Percentiles rank a stretch among this genome's conserved stretches.
Evolutionary conservation across 23 tunicate genomes (phyloP).

Genomic region (Halocynthia roretzi): DNA sequence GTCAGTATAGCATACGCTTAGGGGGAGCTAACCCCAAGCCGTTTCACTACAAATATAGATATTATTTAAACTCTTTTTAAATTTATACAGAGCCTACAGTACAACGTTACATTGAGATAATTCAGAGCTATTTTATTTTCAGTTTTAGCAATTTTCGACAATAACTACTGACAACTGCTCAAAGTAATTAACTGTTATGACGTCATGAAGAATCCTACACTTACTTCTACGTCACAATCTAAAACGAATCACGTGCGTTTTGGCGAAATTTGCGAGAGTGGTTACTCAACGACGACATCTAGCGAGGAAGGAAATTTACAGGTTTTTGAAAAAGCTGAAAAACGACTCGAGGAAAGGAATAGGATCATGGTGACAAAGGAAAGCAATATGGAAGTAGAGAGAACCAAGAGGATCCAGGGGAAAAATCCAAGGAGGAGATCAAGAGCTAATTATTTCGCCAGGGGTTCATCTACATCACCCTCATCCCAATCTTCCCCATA

Average conservation of each 20-base stretch:
- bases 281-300: slow-evolving; percentile 86
- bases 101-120: too few species aligned
- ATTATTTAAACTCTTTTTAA: too few species aligned
- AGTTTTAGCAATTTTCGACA: too few species aligned
- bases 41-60: too few species aligned
- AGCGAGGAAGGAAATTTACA: slow-evolving; percentile 60
- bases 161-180: too few species aligned
- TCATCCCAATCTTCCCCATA: slow-evolving; percentile 2
- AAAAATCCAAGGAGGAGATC: slow-evolving; percentile 1
- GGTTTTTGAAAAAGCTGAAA: slow-evolving; percentile 19
- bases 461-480: not conserved
- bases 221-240: not conserved
- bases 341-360: slow-evolving; percentile 5
- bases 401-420: not conserved
- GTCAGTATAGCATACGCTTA: too few species aligned
- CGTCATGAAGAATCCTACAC: slow-evolving; percentile 21
- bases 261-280: slow-evolving; percentile 72
- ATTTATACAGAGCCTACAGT: too few species aligned
- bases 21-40: too few species aligned
- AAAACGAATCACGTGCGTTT: slow-evolving; percentile 27
- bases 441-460: not conserved
- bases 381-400: not conserved
- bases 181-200: not conserved
- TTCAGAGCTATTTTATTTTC: too few species aligned
- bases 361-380: slow-evolving; percentile 9